Evolutionary conservation across 1,140 invertebrate species (phyloP), one percentile per base, ranked within the genome.

Genomic region (Drosophila sturtevanti): DNA sequence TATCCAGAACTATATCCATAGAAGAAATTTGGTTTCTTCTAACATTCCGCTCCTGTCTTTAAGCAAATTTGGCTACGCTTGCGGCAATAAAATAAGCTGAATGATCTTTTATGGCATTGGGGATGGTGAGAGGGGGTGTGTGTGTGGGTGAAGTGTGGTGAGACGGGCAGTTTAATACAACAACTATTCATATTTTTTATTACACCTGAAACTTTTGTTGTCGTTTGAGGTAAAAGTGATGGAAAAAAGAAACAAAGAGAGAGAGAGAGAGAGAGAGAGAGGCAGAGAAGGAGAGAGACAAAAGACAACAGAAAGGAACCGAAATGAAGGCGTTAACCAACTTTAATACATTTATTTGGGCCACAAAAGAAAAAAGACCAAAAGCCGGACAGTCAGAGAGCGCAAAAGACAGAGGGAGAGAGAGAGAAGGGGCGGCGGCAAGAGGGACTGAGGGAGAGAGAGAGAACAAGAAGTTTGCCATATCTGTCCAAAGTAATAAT

Each of bases 291-390:
- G 18, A 5, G 11, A 12, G 9, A 61, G 21, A 22, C 22, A 51
- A 55, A 41, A 21, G 10, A 6, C 22, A 59, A 56, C 27, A 31
- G 60, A 60, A 24, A 60, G 35, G 58, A 4, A 54, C 22, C 37
- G 38, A 85, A 85, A 80, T 89, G 84, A 84, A 89, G 84, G 84
- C 84, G 84, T 89, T 89, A 84, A 89, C 84, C 84, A 89, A 89
- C 77, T 89, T 89, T 89, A 89, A 89, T 89, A 89, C 84, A 89
- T 89, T 89, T 89, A 89, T 89, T 89, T 89, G 84, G 84, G 84
- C 85, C 84, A 89, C 82, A 81, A 81, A 81, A 71, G 52, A 73
- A 56, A 68, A 65, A 72, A 44, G 41, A 11, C 38, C 61, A 71
- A 67, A 34, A 59, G 61, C 18, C 21, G 12, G 27, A 24, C 24